Evolutionary conservation across 2,797 vertebrate species (phyloP).

Genomic region (Crocodylus rhombifer): DNA sequence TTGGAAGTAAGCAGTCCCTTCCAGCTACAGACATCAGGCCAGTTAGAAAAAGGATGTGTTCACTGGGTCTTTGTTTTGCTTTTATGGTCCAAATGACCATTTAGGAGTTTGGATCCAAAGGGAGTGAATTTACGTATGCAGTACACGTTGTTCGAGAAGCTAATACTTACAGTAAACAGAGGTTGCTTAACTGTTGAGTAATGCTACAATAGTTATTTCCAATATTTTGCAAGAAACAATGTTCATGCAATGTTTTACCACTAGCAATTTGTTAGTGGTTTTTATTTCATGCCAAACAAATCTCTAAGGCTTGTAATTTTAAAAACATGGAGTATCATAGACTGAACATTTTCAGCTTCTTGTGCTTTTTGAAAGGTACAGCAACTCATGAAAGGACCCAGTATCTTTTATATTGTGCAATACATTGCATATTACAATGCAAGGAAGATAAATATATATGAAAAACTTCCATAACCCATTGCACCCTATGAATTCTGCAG

Average conservation of each 20-base stretch:
- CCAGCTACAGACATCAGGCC: constrained; percentile 7
- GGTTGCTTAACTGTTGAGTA: constrained; percentile 73
- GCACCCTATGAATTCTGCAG: not conserved
- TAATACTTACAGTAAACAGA: constrained; percentile 69
- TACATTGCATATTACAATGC: not conserved
- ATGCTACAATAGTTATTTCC: constrained; percentile 72
- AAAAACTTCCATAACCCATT: not conserved
- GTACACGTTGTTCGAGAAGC: constrained; percentile 71
- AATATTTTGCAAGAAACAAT: constrained; percentile 80
- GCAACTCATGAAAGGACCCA: not conserved
- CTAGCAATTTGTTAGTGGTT: constrained; percentile 77
- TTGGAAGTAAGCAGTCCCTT: constrained; percentile 52
- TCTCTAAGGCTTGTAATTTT: constrained; percentile 60
- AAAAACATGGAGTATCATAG: constrained; percentile 54
- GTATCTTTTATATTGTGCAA: not conserved
- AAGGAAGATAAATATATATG: not conserved
- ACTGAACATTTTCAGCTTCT: not conserved
- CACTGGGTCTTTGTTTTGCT: constrained; percentile 46
- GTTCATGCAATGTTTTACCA: constrained; percentile 76
- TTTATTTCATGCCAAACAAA: constrained; percentile 69
- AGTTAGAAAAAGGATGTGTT: constrained; percentile 30
- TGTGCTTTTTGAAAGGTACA: constrained; percentile 36
- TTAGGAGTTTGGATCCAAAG: constrained; percentile 59
- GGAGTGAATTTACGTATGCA: constrained; percentile 61
- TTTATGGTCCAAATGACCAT: constrained; percentile 60